These are phyloP conservation scores for Dryadula phaetusa DNA, from an alignment of 2,888 invertebrate genomes.

Conservation along the genomic window DNA sequence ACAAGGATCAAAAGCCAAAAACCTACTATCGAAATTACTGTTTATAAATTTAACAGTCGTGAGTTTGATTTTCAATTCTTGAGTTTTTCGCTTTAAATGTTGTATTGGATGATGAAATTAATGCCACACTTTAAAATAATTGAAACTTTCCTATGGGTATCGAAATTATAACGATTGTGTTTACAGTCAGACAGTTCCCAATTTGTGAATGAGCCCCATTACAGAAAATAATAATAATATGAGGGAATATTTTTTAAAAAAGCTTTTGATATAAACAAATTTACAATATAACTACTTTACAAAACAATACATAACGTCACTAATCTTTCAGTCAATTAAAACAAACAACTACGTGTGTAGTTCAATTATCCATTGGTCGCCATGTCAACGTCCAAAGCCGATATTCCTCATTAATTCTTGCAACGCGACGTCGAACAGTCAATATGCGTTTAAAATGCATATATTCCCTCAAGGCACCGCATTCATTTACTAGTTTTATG, in stretches of 20 bases:
- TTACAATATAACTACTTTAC: too few species aligned
- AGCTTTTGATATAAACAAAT: too few species aligned
- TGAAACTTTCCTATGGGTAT: too few species aligned
- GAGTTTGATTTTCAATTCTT: too few species aligned
- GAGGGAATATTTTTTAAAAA: too few species aligned
- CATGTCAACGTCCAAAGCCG: conserved; percentile 11
- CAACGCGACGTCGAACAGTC: conserved; percentile 30
- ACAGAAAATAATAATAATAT: too few species aligned
- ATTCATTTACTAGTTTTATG: conserved; percentile 26
- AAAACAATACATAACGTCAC: not conserved
- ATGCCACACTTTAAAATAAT: too few species aligned
- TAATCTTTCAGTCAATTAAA: not conserved
- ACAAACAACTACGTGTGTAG: not conserved
- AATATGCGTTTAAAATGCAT: conserved; percentile 38
- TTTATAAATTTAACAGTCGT: not conserved
- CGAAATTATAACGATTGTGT: too few species aligned
- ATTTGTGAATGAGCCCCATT: too few species aligned
- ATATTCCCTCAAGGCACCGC: conserved; percentile 29
- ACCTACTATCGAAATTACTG: not conserved
- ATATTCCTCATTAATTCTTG: conserved; percentile 34
- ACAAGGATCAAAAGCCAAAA: not conserved
- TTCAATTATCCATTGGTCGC: not conserved
- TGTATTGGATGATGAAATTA: too few species aligned
- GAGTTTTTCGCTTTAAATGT: too few species aligned
- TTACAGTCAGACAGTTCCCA: too few species aligned